A percentile compares a stretch with the other conserved stretches of the same genome.
These are phyloP conservation scores for Gortyna flavago DNA, from an alignment of 2,888 invertebrate genomes.

Conservation along the genomic window DNA sequence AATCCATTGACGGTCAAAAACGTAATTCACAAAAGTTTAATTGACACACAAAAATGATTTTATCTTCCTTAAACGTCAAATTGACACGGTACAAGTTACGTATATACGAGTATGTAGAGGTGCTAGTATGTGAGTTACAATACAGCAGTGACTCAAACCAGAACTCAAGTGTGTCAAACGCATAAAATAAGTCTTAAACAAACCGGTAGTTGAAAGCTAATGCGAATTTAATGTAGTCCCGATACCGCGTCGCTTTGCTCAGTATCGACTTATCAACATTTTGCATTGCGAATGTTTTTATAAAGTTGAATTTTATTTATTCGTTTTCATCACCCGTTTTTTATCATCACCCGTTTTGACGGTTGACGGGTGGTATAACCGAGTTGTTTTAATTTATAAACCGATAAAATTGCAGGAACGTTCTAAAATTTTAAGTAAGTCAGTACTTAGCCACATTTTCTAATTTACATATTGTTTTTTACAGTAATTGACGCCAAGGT, in stretches of 20 bases:
- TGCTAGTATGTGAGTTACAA: constrained; percentile 58
- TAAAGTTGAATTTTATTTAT: constrained; percentile 66
- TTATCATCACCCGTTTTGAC: constrained; percentile 68
- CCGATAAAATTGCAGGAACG: constrained; percentile 50
- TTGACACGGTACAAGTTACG: constrained; percentile 32
- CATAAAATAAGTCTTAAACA: constrained; percentile 75
- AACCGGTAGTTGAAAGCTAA: constrained; percentile 81
- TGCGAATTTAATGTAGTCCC: constrained; percentile 83
- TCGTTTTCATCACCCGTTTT: constrained; percentile 60
- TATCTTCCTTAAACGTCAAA: constrained; percentile 45
- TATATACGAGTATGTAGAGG: constrained; percentile 15
- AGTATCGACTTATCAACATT: constrained; percentile 72
- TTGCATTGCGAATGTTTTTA: constrained; percentile 73
- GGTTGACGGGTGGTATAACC: constrained; percentile 61
- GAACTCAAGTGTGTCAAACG: constrained; percentile 74
- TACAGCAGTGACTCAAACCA: constrained; percentile 64
- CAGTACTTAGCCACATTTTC: constrained; percentile 13
- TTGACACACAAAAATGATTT: constrained; percentile 33
- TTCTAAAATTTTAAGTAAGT: constrained; percentile 24
- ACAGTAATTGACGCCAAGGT: constrained; percentile 43
- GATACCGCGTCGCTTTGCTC: constrained; percentile 78
- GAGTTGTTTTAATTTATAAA: constrained; percentile 60
- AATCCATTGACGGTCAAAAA: constrained; percentile 24
- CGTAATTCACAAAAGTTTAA: constrained; percentile 33
- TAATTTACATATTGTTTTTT: constrained; percentile 47